Percentiles rank a stretch among this genome's conserved stretches.
phyloP scores from a whole-genome alignment of 2,888 invertebrate species.

The Andrena hattorfiana region DNA sequence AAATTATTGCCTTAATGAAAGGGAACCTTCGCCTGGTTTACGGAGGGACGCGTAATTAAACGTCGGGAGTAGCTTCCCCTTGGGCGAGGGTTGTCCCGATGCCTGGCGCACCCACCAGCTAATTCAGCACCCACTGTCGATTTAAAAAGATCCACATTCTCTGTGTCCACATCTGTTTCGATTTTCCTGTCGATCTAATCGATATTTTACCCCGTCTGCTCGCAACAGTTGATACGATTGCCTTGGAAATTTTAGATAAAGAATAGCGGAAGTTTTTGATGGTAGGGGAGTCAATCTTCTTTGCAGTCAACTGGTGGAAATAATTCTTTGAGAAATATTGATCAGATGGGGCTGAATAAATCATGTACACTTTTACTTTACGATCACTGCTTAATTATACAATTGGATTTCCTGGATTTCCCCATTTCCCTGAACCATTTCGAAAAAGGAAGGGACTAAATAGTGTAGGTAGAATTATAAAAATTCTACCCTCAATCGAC shows the following conservation, averaged over 20 bases:
- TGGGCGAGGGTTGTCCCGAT: constrained; percentile 67
- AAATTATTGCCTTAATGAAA: constrained; percentile 85
- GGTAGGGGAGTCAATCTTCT: no score
- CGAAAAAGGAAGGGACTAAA: no score
- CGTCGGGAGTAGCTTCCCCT: constrained; percentile 75
- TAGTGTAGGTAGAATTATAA: no score
- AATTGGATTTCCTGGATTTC: no score
- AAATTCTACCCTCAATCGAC: no score
- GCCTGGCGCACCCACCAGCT: constrained; percentile 44
- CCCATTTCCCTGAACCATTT: no score
- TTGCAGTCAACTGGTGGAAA: no score
- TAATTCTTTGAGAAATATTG: no score
- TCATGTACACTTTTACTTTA: no score
- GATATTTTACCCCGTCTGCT: not conserved
- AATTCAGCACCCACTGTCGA: constrained; percentile 50
- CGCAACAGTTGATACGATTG: not conserved
- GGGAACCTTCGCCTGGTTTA: constrained; percentile 79
- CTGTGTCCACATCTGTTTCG: not conserved
- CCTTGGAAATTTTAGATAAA: not conserved
- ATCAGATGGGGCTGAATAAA: no score
- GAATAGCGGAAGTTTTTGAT: no score
- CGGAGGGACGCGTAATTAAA: constrained; percentile 84
- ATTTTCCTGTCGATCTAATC: not conserved
- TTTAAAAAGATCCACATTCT: constrained; percentile 57
- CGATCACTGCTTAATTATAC: no score